phyloP scores from a whole-genome alignment of 2,113 vertebrate species.

The Rhynchomys soricoides region DNA sequence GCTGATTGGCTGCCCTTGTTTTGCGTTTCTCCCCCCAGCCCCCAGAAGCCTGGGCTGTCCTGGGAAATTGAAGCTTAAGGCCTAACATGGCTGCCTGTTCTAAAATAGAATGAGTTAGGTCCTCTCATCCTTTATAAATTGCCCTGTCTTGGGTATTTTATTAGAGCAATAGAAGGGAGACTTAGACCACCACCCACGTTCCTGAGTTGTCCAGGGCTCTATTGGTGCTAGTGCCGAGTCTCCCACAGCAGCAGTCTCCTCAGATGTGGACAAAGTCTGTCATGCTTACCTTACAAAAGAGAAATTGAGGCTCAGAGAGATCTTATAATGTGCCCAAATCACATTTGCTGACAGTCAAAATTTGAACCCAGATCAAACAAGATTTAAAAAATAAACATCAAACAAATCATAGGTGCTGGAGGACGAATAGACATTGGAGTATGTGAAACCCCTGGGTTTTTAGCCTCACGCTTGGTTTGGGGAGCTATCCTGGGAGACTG shows the following conservation, averaged over 20 bases:
- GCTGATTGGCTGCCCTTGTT: too few relatives aligned
- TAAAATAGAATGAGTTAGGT: too few relatives aligned
- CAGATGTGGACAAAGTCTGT: background rate
- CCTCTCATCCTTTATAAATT: background rate
- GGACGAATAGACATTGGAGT: background rate
- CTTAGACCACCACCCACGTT: background rate
- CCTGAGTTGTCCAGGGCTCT: background rate
- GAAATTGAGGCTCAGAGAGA: background rate
- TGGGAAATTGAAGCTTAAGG: too few relatives aligned
- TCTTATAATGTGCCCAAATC: background rate
- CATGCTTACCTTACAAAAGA: background rate
- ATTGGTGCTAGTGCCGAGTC: background rate
- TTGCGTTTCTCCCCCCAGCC: too few relatives aligned
- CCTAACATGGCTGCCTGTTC: too few relatives aligned
- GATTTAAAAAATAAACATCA: background rate
- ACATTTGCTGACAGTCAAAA: slow-evolving; percentile 26
- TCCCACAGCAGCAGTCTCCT: background rate
- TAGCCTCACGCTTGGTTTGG: background rate
- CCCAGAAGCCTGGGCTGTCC: too few relatives aligned
- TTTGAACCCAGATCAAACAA: background rate
- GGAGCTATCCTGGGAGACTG: background rate
- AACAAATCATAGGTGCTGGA: background rate
- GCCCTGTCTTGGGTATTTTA: background rate
- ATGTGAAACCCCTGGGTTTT: background rate
- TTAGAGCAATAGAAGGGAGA: background rate